Evolutionary conservation across 2,113 vertebrate genomes (phyloP).

Genomic region (mouse (Mus musculus)): GRCm39 chr11:43008501-43009000

Average conservation of each 20-base stretch:
- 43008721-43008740: constrained; percentile 11
- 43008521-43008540: not conserved
- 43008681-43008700: not conserved
- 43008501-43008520: not conserved
- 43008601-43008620: not conserved
- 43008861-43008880: constrained; percentile 72
- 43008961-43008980: constrained; percentile 57
- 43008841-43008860: not conserved
- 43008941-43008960: not conserved
- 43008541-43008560: not conserved
- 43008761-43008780: not conserved
- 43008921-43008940: constrained; percentile 76
- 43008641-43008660: not conserved
- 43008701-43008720: not conserved
- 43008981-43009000: not conserved
- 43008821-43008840: not conserved
- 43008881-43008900: constrained; percentile 57
- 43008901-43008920: constrained; percentile 76
- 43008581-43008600: not conserved
- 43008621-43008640: not conserved
- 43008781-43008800: not conserved
- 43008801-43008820: not conserved
- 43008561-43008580: not conserved
- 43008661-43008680: not conserved
- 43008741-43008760: constrained; percentile 18